A percentile compares a stretch with the other conserved stretches of the same genome.
Conservation (phyloP, 2,113 vertebrate genomes). For the Colaptes auratus region DNA sequence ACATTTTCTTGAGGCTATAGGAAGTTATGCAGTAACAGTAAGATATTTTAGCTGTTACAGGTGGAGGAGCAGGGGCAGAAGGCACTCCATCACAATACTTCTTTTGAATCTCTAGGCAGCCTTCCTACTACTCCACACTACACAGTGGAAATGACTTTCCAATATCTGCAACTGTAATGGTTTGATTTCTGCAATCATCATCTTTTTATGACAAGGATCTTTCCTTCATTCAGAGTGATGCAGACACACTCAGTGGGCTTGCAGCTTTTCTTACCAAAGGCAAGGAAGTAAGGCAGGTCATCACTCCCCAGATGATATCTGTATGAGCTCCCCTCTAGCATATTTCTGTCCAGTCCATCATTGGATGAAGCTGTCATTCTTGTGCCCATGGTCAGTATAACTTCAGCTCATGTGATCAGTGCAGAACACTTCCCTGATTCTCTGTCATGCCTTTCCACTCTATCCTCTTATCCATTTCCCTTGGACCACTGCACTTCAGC, state of each 20-base stretch:
- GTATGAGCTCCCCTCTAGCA: not conserved
- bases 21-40: not conserved
- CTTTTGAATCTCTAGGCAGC: not conserved
- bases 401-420: not conserved
- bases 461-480: not conserved
- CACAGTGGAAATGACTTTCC: not conserved
- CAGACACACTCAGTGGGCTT: not conserved
- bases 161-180: not conserved
- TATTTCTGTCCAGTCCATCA: not conserved
- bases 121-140: not conserved
- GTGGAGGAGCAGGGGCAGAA: not conserved
- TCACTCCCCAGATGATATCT: not conserved
- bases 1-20: not conserved
- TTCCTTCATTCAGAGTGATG: not conserved
- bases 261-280: not conserved
- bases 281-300: not conserved
- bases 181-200: not conserved
- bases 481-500: not conserved
- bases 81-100: not conserved
- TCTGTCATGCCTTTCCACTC: not conserved
- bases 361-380: not conserved
- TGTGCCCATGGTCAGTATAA: accelerated
- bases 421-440: not conserved
- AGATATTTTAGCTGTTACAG: not conserved
- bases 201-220: not conserved